These are phyloP conservation scores for Columbina picui DNA, from an alignment of 2,113 vertebrate species.

Conservation along the genomic window DNA sequence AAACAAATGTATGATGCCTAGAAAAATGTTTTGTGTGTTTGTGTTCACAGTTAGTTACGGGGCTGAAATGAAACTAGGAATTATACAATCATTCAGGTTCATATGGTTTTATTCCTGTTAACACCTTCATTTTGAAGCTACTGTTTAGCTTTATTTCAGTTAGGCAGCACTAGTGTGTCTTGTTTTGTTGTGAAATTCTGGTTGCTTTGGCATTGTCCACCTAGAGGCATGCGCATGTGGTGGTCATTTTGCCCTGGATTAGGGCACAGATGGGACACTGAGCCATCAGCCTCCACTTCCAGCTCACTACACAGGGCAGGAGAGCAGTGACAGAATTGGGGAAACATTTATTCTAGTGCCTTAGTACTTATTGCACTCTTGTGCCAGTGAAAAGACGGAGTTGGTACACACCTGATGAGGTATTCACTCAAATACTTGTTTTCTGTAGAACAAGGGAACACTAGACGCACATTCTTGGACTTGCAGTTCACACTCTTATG, in stretches of 20 bases:
- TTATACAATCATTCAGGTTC: not conserved
- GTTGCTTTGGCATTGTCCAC: not conserved
- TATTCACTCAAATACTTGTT: not conserved
- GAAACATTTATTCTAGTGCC: not conserved
- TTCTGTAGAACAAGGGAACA: not conserved
- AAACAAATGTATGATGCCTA: not conserved
- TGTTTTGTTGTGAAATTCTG: not conserved
- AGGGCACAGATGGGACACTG: not conserved
- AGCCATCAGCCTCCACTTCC: not conserved
- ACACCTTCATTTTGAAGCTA: not conserved
- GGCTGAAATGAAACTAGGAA: not conserved
- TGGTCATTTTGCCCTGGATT: not conserved
- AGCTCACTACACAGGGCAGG: not conserved
- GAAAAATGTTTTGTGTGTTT: not conserved
- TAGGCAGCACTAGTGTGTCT: not conserved
- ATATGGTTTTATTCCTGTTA: not conserved
- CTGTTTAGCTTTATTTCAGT: not conserved
- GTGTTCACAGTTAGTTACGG: not conserved
- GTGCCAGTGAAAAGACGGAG: not conserved
- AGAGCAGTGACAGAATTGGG: not conserved
- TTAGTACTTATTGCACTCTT: not conserved
- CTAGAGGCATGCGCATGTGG: not conserved
- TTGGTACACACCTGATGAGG: not conserved
- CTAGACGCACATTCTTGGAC: not conserved
- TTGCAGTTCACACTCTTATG: not conserved